phyloP scores from a whole-genome alignment of 92 coral and sea anemone species.

The Anthopleura xanthogrammica region DNA sequence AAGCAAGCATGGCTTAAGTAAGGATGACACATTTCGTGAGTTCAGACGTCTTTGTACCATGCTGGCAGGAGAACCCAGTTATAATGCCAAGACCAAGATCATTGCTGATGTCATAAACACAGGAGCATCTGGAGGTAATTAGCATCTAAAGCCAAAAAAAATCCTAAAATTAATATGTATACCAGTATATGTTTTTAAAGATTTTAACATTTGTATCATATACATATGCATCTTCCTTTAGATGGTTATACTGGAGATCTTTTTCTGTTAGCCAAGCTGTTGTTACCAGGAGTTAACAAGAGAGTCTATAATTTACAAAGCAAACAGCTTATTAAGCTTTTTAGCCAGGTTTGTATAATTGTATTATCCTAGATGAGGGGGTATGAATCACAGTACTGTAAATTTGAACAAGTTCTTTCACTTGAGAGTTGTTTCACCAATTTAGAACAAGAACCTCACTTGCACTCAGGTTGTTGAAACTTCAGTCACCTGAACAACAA shows the following conservation, averaged over 20 bases:
- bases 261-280: slow-evolving; percentile 70
- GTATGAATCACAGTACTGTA: too few relatives aligned
- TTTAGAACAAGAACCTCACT: too few relatives aligned
- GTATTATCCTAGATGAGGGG: too few relatives aligned
- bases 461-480: too few relatives aligned
- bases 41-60: slow-evolving; percentile 75
- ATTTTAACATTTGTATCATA: too few relatives aligned
- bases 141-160: background rate
- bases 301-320: slow-evolving; percentile 91
- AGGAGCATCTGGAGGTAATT: slow-evolving; percentile 17
- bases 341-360: slow-evolving; percentile 75
- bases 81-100: slow-evolving; percentile 87
- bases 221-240: background rate
- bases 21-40: slow-evolving; percentile 76
- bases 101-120: slow-evolving; percentile 68
- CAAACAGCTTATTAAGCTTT: slow-evolving; percentile 88
- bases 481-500: too few relatives aligned
- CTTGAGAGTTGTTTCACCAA: too few relatives aligned
- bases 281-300: slow-evolving; percentile 87
- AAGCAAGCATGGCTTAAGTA: background rate
- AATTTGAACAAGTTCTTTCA: too few relatives aligned
- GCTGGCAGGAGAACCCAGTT: slow-evolving; percentile 95
- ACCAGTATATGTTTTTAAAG: too few relatives aligned
- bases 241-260: slow-evolving; percentile 72
- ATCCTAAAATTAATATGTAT: background rate